Conservation (phyloP, 2,797 vertebrate species). For the Eulemur rubriventer region DNA sequence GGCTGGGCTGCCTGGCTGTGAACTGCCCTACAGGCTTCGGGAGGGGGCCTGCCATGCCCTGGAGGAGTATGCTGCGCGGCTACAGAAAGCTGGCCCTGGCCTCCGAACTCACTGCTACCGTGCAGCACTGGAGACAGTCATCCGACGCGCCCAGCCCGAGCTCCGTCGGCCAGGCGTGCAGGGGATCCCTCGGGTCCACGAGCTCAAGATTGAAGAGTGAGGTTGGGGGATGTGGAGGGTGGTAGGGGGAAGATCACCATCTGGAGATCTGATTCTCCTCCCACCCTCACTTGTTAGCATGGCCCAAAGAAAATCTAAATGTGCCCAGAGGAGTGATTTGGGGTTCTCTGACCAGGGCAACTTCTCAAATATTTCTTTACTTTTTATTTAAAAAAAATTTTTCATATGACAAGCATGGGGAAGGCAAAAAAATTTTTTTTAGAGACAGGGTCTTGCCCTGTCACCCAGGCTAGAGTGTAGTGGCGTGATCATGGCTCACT, state of each 20-base stretch:
- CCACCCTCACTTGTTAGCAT: background rate
- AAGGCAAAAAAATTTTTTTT: no score
- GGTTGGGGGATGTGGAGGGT: slow-evolving; percentile 46
- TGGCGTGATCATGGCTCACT: no score
- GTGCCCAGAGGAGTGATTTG: no score
- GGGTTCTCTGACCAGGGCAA: background rate
- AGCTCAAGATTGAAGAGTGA: slow-evolving; percentile 91
- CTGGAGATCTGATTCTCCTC: background rate
- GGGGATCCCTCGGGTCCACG: slow-evolving; percentile 90
- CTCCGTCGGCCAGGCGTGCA: slow-evolving; percentile 91
- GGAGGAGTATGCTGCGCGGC: slow-evolving; percentile 89
- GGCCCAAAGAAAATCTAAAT: background rate
- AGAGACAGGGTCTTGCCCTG: background rate
- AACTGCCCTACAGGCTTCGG: slow-evolving; percentile 92
- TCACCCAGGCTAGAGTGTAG: no score
- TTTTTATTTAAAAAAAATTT: no score
- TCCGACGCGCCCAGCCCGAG: slow-evolving; percentile 84
- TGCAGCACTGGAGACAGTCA: slow-evolving; percentile 91
- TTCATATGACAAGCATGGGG: no score
- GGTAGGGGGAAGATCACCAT: background rate
- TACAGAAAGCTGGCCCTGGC: slow-evolving; percentile 81
- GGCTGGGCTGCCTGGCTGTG: slow-evolving; percentile 85
- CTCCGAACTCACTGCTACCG: slow-evolving; percentile 93
- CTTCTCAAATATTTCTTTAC: background rate
- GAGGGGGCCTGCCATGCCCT: slow-evolving; percentile 94